phyloP scores from a whole-genome alignment of 2,113 vertebrate genomes.

The Trinectes maculatus region DNA sequence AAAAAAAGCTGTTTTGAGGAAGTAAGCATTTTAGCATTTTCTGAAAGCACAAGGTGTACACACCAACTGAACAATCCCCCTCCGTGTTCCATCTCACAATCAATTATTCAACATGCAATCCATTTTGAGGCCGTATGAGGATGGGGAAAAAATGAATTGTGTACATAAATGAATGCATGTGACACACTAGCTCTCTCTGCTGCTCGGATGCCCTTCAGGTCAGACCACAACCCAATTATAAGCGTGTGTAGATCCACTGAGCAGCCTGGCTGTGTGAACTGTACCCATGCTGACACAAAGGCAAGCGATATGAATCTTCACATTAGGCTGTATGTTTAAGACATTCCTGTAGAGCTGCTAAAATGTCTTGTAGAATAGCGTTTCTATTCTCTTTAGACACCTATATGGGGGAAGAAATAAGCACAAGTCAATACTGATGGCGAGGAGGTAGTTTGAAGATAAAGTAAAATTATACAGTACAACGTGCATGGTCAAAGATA shows the following conservation, averaged over 20 bases:
- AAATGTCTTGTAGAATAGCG: constrained; percentile 84
- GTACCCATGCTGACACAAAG: constrained; percentile 15
- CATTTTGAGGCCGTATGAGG: constrained; percentile 51
- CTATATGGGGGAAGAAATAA: constrained; percentile 72
- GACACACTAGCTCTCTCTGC: constrained; percentile 48
- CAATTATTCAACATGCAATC: constrained; percentile 72
- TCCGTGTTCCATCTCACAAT: constrained; percentile 50
- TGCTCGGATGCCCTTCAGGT: constrained; percentile 10
- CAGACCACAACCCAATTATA: constrained; percentile 28
- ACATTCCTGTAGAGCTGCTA: constrained; percentile 83
- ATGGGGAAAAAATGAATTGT: constrained; percentile 35
- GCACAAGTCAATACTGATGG: background rate
- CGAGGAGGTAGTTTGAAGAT: background rate
- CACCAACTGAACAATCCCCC: constrained; percentile 45
- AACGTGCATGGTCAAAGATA: background rate
- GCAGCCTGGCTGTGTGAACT: constrained; percentile 2
- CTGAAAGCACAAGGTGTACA: constrained; percentile 18
- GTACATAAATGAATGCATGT: constrained; percentile 66
- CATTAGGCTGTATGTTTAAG: constrained; percentile 61
- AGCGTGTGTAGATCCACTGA: constrained; percentile 6
- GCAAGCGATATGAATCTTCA: background rate
- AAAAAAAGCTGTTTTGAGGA: constrained; percentile 4
- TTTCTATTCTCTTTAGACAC: constrained; percentile 93
- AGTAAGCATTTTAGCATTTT: background rate
- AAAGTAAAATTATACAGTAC: background rate